A percentile compares a stretch with the other conserved stretches of the same genome.
These are phyloP conservation scores for Corythaeola cristata DNA, from an alignment of 2,113 vertebrate genomes.

Conservation along the genomic window DNA sequence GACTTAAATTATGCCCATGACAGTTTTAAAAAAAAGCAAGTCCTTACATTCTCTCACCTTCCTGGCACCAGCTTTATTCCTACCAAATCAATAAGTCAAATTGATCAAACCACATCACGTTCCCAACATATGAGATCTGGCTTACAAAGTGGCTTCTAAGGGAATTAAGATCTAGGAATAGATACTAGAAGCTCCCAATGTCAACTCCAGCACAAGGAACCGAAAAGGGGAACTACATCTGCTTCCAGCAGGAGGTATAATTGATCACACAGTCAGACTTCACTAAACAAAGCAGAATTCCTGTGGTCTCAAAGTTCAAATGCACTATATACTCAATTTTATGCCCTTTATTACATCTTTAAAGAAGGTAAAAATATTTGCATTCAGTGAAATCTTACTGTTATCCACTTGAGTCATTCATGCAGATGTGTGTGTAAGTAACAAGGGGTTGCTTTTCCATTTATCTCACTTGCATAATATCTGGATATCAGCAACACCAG, in stretches of 20 bases:
- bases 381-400: background rate
- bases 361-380: background rate
- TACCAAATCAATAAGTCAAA: background rate
- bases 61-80: background rate
- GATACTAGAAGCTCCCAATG: background rate
- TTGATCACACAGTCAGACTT: background rate
- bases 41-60: background rate
- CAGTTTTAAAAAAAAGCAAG: background rate
- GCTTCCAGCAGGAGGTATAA: background rate
- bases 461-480: background rate
- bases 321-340: background rate
- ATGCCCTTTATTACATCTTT: constrained; percentile 9
- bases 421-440: background rate
- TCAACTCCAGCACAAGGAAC: background rate
- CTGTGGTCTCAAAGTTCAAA: background rate
- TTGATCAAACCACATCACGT: background rate
- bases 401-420: background rate
- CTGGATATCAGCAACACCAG: background rate
- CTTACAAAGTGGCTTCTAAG: background rate
- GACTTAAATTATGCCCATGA: background rate
- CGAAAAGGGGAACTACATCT: background rate
- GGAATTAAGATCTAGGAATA: background rate
- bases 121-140: background rate
- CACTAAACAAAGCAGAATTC: background rate
- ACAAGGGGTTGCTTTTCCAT: background rate